Evolutionary conservation across 2,888 invertebrate genomes (phyloP).

Genomic region (Didymodactylos carnosus): DNA sequence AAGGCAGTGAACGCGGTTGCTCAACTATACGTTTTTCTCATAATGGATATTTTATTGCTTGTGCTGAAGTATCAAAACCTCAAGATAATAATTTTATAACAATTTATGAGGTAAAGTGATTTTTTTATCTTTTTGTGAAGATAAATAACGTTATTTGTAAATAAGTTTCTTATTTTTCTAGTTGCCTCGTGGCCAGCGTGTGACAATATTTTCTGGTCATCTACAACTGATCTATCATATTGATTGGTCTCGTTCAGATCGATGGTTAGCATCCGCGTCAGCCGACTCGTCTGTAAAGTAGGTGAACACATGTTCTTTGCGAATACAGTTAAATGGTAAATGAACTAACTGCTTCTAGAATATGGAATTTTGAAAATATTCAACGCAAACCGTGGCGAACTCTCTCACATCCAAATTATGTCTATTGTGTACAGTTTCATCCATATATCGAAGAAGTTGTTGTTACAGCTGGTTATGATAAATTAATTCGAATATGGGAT

Average conservation of each 20-base stretch:
- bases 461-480: constrained; percentile 48
- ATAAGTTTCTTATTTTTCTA: constrained; percentile 18
- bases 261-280: constrained; percentile 44
- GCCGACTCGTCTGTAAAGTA: constrained; percentile 46
- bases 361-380: constrained; percentile 39
- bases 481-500: constrained; percentile 46
- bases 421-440: constrained; percentile 46
- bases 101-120: constrained; percentile 6
- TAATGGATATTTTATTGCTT: constrained; percentile 23
- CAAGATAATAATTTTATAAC: not conserved
- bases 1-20: constrained; percentile 29
- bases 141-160: not conserved
- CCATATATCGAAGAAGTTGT: constrained; percentile 37
- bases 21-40: constrained; percentile 31
- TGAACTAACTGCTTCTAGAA: constrained; percentile 23
- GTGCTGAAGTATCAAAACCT: not conserved
- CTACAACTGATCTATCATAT: constrained; percentile 47
- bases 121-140: constrained; percentile 1
- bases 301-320: no score
- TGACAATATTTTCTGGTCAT: constrained; percentile 40
- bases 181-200: constrained; percentile 37
- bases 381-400: constrained; percentile 24
- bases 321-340: no score
- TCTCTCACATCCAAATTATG: constrained; percentile 49
- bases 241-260: constrained; percentile 42